phyloP scores from a whole-genome alignment of 2,113 vertebrate species.

The Peromyscus polionotus region DNA sequence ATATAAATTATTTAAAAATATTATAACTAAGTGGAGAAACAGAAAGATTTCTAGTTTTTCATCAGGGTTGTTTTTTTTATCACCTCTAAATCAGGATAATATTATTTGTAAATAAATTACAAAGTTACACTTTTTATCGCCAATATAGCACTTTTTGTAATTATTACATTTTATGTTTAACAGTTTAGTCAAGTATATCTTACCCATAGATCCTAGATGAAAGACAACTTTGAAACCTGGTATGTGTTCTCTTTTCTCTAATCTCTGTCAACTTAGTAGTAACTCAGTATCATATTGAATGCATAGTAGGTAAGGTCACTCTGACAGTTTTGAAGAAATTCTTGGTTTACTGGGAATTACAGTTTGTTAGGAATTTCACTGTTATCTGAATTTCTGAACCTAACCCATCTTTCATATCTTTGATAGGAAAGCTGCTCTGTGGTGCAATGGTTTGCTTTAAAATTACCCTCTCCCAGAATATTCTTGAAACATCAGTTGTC shows the following conservation, averaged over 20 bases:
- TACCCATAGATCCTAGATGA: neutral
- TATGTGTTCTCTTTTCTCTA: neutral
- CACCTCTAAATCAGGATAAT: neutral
- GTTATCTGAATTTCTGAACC: neutral
- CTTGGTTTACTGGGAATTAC: neutral
- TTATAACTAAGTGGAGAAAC: neutral
- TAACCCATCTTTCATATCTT: neutral
- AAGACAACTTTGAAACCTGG: neutral
- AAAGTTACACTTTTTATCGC: neutral
- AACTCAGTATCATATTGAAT: neutral
- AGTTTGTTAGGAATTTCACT: neutral
- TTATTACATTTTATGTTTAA: neutral
- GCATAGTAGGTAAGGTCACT: neutral
- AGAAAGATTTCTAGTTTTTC: neutral
- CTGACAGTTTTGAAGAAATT: neutral
- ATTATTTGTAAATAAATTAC: neutral
- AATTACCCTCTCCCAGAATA: neutral
- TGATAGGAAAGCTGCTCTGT: neutral
- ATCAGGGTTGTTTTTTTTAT: neutral
- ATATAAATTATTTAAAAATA: neutral
- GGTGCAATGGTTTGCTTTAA: neutral
- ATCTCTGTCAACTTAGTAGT: neutral
- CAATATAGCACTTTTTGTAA: neutral
- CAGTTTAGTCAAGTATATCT: slow-evolving; percentile 9
- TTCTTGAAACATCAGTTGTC: neutral